Conservation (phyloP, 1,140 invertebrate species). For the Drosophila subpulchrella region DNA sequence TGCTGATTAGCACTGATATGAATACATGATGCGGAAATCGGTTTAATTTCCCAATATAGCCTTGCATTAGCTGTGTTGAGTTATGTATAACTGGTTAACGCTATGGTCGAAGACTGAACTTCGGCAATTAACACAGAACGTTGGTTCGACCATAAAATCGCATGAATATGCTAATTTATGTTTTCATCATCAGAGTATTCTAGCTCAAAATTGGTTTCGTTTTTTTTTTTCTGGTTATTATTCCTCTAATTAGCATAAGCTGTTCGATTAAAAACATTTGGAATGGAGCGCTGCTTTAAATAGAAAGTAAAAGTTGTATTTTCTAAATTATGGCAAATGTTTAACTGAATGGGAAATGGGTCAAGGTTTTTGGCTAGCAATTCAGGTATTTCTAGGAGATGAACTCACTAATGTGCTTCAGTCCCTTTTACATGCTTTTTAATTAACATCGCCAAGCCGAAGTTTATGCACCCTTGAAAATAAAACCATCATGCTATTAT, state of each 20-base stretch:
- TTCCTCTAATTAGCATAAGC: slow-evolving; percentile 35
- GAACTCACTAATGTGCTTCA: no score
- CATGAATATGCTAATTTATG: slow-evolving; percentile 42
- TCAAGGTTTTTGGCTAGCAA: slow-evolving; percentile 5
- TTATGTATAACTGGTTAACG: slow-evolving; percentile 30
- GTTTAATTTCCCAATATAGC: slow-evolving; percentile 17
- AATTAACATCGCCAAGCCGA: no score
- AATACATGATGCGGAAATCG: slow-evolving; percentile 25
- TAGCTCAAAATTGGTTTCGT: background rate
- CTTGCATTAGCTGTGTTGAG: slow-evolving; percentile 11
- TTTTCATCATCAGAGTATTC: slow-evolving; percentile 19
- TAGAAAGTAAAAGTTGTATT: slow-evolving; percentile 30
- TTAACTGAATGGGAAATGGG: slow-evolving; percentile 6
- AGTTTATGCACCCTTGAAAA: no score
- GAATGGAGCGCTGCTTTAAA: background rate
- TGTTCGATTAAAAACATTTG: slow-evolving; percentile 20
- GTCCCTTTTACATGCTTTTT: no score
- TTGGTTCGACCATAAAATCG: slow-evolving; percentile 13
- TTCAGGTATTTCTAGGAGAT: no score
- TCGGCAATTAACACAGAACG: slow-evolving; percentile 27
- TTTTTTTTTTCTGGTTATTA: slow-evolving; percentile 24
- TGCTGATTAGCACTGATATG: slow-evolving; percentile 4
- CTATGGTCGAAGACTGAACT: slow-evolving; percentile 4
- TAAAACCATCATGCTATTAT: no score
- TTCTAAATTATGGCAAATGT: slow-evolving; percentile 8